Evolutionary conservation across 92 coral and sea anemone genomes (phyloP), one percentile per base, ranked within the genome.

Genomic region (Siderastrea radians): DNA sequence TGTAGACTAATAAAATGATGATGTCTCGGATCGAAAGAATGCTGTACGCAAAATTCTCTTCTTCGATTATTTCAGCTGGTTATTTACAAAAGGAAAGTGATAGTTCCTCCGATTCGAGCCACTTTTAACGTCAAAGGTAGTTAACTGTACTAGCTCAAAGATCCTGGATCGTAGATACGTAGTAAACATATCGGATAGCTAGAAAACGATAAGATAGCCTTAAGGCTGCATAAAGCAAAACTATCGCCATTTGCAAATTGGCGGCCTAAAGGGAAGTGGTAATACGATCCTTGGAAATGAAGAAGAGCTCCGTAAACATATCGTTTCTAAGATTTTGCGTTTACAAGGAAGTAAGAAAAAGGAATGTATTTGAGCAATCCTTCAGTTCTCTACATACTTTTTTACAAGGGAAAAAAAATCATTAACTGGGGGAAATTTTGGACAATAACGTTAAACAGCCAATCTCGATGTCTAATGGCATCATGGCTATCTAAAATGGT

Each of bases 251-350:
- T 47, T 71, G 54, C 60, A 68, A 80, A 43, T 12, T 1, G 11
- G 14, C 55, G 77, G 52, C 53, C n/a, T 8, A 43, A 26, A 49
- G 79, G 3, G n/a, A 82, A 70, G 47, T 59, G 68, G 89, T 54
- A 74, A 74, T 63, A 8, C 48, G 82, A 74, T 75, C 81, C 89
- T 85, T 85, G 78, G 83, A 72, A 70, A 84, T 74, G 64, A 51
- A 12, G 8, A 15, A 16, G 52, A 13, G 3, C 13, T 67, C 45
- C 10, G 76, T 75, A 85, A 85, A 76, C 89, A 85, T 5, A 49
- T 58, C 67, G 89, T 85, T 51, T 44, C 89, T 50, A 77, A 17
- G 82, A 65, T 47, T 82, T 3, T 62, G 43, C 13, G 67, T 61
- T 84, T 46, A 84, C 82, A 15, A 74, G 65, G 82, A 64, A 74